phyloP scores from a whole-genome alignment of 2,888 invertebrate genomes.

The Apodemia hepburni region DNA sequence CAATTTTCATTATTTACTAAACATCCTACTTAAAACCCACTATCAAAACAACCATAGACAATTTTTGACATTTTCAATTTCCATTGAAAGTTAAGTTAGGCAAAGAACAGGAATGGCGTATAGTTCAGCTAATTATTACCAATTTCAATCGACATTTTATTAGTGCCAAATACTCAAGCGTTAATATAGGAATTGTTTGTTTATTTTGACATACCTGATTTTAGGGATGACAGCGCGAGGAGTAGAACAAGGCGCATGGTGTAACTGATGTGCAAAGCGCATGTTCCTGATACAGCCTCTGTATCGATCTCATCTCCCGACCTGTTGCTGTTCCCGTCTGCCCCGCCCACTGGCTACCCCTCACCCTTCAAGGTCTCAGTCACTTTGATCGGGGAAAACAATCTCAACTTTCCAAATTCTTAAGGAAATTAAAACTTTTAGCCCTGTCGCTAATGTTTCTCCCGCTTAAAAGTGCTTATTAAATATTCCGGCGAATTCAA shows the following conservation, averaged over 20 bases:
- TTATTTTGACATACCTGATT: slow-evolving; percentile 62
- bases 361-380: slow-evolving; percentile 41
- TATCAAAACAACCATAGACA: slow-evolving; percentile 21
- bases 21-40: background rate
- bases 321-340: slow-evolving; percentile 65
- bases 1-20: too few species aligned
- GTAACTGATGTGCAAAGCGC: slow-evolving; percentile 54
- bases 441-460: slow-evolving; percentile 31
- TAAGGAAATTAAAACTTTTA: slow-evolving; percentile 63
- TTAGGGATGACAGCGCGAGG: slow-evolving; percentile 57
- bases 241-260: slow-evolving; percentile 67
- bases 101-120: background rate
- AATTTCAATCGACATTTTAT: background rate
- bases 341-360: slow-evolving; percentile 43
- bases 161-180: background rate
- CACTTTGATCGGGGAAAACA: slow-evolving; percentile 66
- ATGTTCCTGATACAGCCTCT: slow-evolving; percentile 65
- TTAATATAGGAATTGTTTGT: slow-evolving; percentile 19
- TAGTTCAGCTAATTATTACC: background rate
- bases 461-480: slow-evolving; percentile 30
- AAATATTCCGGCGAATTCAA: slow-evolving; percentile 31
- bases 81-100: background rate
- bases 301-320: slow-evolving; percentile 63
- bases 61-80: slow-evolving; percentile 21
- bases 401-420: slow-evolving; percentile 70